These are phyloP conservation scores for Drosophila subsilvestris DNA, from an alignment of 2,888 invertebrate species.

Conservation along the genomic window DNA sequence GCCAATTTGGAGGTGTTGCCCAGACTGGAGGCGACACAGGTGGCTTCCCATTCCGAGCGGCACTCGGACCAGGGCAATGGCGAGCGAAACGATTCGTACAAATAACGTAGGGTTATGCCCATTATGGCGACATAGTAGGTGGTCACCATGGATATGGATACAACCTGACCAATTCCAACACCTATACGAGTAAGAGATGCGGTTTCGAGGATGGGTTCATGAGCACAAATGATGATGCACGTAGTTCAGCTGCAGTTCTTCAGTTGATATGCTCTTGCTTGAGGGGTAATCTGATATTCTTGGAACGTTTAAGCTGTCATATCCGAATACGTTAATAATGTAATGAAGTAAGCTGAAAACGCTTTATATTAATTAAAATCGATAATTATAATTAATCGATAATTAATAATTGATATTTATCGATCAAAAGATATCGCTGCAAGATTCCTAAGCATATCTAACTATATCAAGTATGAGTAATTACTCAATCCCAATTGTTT, in stretches of 20 bases:
- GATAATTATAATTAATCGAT: no score
- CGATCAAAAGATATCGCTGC: not conserved
- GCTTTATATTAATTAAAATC: not conserved
- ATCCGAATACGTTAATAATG: not conserved
- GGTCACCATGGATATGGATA: slow-evolving; percentile 86
- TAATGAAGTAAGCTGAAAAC: no score
- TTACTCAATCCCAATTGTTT: not conserved
- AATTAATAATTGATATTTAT: not conserved
- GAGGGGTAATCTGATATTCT: not conserved
- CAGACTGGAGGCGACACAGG: slow-evolving; percentile 83
- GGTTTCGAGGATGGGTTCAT: slow-evolving; percentile 19
- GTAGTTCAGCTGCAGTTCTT: not conserved
- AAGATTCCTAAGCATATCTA: not conserved
- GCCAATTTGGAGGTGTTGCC: slow-evolving; percentile 56
- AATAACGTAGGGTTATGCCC: slow-evolving; percentile 87
- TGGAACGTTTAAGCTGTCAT: not conserved
- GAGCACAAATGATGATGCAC: slow-evolving; percentile 27
- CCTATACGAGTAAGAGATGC: slow-evolving; percentile 82
- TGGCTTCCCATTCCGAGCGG: slow-evolving; percentile 85
- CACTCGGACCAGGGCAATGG: slow-evolving; percentile 88
- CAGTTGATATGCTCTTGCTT: slow-evolving; percentile 13
- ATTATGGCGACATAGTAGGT: slow-evolving; percentile 89
- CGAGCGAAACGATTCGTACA: slow-evolving; percentile 86
- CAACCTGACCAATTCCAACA: slow-evolving; percentile 86
- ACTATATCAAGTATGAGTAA: no score